Conservation (phyloP, 2,797 vertebrate genomes). For the Esox lucius region DNA sequence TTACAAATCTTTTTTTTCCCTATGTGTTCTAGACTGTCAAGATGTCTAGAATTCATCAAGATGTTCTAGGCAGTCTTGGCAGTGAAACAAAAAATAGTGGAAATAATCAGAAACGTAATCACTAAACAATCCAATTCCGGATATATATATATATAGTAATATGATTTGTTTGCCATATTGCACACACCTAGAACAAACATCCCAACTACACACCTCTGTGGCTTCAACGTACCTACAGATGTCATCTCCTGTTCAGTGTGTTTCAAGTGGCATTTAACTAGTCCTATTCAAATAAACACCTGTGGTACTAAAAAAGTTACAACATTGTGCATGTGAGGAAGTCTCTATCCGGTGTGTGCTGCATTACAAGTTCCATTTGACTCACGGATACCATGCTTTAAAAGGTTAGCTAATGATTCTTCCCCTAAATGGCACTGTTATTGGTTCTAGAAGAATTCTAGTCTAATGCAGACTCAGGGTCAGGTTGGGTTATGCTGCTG, state of each 20-base stretch:
- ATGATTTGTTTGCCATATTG: too few relatives aligned
- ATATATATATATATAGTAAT: too few relatives aligned
- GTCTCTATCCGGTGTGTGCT: not conserved
- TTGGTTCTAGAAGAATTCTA: not conserved
- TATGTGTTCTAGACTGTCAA: too few relatives aligned
- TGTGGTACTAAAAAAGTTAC: conserved; percentile 3
- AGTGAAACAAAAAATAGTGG: too few relatives aligned
- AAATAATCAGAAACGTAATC: too few relatives aligned
- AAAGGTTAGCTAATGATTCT: not conserved
- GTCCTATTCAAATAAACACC: conserved; percentile 15
- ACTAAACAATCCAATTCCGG: too few relatives aligned
- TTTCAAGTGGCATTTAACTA: not conserved
- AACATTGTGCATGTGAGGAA: not conserved
- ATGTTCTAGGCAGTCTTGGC: too few relatives aligned
- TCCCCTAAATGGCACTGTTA: not conserved
- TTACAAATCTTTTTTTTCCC: too few relatives aligned
- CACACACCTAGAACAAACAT: conserved; percentile 25
- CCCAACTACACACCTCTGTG: conserved; percentile 29
- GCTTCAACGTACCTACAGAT: conserved; percentile 12
- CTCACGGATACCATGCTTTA: not conserved
- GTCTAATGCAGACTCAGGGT: conserved; percentile 13
- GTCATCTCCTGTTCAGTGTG: too few relatives aligned
- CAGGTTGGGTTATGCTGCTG: conserved; percentile 16
- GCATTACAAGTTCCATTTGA: not conserved
- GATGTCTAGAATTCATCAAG: too few relatives aligned